phyloP scores from a whole-genome alignment of 2,888 invertebrate species.

The Gryllus longicercus region DNA sequence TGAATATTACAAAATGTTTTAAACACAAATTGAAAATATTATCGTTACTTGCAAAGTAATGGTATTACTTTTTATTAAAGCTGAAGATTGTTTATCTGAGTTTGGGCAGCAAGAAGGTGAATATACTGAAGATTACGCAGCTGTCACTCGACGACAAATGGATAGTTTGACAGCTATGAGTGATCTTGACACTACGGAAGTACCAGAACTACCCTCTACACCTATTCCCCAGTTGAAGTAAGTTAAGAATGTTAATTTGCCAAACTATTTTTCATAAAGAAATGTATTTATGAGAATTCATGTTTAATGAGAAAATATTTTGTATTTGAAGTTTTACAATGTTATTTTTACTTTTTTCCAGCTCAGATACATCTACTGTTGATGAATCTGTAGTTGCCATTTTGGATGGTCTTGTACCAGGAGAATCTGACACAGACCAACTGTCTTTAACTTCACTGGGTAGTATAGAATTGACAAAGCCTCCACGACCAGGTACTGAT shows the following conservation, averaged over 20 bases:
- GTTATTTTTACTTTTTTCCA: not conserved
- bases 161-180: constrained; percentile 49
- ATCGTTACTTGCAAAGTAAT: no score
- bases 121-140: constrained; percentile 47
- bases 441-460: constrained; percentile 30
- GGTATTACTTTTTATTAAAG: constrained; percentile 18
- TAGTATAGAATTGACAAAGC: constrained; percentile 40
- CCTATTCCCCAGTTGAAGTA: constrained; percentile 40
- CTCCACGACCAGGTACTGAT: constrained; percentile 43
- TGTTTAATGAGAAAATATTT: not conserved
- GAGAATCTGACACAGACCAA: not conserved
- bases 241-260: not conserved
- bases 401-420: not conserved
- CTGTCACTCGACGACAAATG: constrained; percentile 52
- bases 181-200: constrained; percentile 28
- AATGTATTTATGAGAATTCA: not conserved
- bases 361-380: constrained; percentile 2
- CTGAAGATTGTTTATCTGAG: constrained; percentile 34
- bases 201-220: constrained; percentile 23
- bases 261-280: not conserved
- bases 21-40: no score
- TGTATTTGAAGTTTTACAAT: no score
- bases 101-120: constrained; percentile 47
- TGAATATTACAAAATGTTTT: no score
- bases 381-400: constrained; percentile 5